Base-by-base conservation (phyloP, 2,797 vertebrate species). In the Xiphorhynchus erythropygius region DNA sequence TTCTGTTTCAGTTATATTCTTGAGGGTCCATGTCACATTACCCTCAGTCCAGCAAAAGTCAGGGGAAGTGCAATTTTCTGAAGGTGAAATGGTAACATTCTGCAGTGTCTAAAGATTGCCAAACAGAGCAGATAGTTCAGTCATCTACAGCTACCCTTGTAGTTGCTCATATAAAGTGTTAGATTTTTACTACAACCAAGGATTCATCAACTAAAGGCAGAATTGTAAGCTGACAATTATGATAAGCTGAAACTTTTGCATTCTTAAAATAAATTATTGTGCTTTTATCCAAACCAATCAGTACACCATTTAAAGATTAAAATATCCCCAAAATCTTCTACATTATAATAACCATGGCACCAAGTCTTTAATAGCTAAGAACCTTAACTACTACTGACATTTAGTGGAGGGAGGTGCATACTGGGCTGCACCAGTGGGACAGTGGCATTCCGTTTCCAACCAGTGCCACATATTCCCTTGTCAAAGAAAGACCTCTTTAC, bases 31-130 rank as follows among this genome's bases (percentile, higher is more conserved):
- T 18, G 96, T 98, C 24, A 18, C 0, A 25, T 98, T 97, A 70
- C 97, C 98, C 0, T 97, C 97, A 1, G 5, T 62, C 98, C 98
- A 99, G 91, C 99, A 99, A 53, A 96, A 21, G 3, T 86, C 96
- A 15, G 94, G 71, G 5, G 87, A 81, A 0, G 98, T 97, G 95
- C 99, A 99, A 91, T 95, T 98, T 4, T 79, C 96, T n/a, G 87
- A 56, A 17, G 97, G 94, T 18, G 98, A 94, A 92, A 99, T 95
- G 0, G 98, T 99, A 56, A 46, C 42, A n/a, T 99, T 99, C 94
- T 88, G 74, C 78, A 91, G 68, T 10, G 92, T 97, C 98, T 98
- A 93, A 87, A 92, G 53, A 75, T 87, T 91, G 67, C 53, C 73
- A 94, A 39, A 62, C 18, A 96, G 89, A 96, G 59, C 18, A 91